Evolutionary conservation across 2,797 vertebrate genomes (phyloP), one percentile per base, ranked within the genome.

Genomic region (Pteropus rufus): DNA sequence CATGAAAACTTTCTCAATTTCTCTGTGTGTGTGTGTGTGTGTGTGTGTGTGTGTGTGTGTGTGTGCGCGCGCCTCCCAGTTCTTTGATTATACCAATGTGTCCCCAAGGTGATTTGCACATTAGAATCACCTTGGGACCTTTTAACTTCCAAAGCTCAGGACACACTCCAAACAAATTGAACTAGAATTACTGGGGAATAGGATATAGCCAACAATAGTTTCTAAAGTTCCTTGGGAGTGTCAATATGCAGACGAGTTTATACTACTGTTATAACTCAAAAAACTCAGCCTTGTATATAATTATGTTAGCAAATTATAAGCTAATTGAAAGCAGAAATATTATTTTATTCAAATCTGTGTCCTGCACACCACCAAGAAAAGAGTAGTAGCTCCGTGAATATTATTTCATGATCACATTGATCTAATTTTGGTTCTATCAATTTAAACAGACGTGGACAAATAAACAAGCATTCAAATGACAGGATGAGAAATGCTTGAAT

Each of bases 311-410:
- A 93, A 76, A 41, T 54, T 65, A 5, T 1, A 89, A 79, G 29
- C 4, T 87, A 29, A 56, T 44, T 80, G 18, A 67, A 3, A 93
- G 14, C 21, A 89, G 5, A 93, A 82, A 83, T 82, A 44, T 72
- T 82, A 76, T 69, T 92, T 79, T 92, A 75, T 76, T 96, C 29
- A 69, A 88, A 80, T 77, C 34, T 95, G 15, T 86, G 23, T 39
- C 54, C 8, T 16, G 21, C 3, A 41, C 3, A 75, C 18, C 23
- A 84, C 52, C 31, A 79, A 83, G 34, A 24, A 69, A 82, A 89
- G 83, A 52, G 21, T 26, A 72, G 41, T 82, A 67, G 12, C 49
- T 94, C 2, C 10, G 23, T 67, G 18, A 91, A 67, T 81, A 60
- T 56, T 91, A 84, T 83, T 41, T 76, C 91, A 67, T 44, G 3